Base-by-base conservation (phyloP, 2,797 vertebrate genomes). In the Bovichtus variegatus region DNA sequence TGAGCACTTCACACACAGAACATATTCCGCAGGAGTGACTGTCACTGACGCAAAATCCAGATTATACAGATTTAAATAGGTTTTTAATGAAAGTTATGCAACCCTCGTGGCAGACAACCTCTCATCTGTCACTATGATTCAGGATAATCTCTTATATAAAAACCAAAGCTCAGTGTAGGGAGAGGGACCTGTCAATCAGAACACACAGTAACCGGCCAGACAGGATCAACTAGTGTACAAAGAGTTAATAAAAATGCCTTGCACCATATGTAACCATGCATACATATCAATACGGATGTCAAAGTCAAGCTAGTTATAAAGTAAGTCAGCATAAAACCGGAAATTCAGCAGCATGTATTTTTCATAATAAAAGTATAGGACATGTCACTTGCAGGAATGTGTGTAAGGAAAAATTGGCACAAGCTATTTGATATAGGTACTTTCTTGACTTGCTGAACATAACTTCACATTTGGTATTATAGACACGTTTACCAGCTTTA, bases 91-190 rank as follows among this genome's bases (percentile, higher is more conserved):
- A 77, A 60, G 61, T 91, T 76, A 85, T 41, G 13, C 76, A 90
- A 90, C 31, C 50, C 9, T 15, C 2, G 1, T 5, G 31, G 61
- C 59, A 64, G 76, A 71, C 40, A 34, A 57, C 59, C 63, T 74
- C 23, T 63, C 71, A 63, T 81, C 72, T 65, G 57, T 68, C 81
- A 63, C 40, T 64, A 8, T 47, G 36, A 80, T 78, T 60, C 63
- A 62, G 69, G 78, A 88, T 85, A 21, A 85, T 78, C 80, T 74
- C 40, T 90, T 88, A 72, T 54, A 41, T 84, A 78, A 76, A 81
- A 55, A n/a, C 1, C 57, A 62, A 53, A 79, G 54, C 49, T 62
- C 29, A 10, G 13, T 15, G 19, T 3, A 63, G 25, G 11, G 40
- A 41, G 23, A 53, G 25, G 18, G 19, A 34, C 3, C 2, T 12